Conservation (phyloP, 2,797 vertebrate genomes). For the Oryzias sinensis region DNA sequence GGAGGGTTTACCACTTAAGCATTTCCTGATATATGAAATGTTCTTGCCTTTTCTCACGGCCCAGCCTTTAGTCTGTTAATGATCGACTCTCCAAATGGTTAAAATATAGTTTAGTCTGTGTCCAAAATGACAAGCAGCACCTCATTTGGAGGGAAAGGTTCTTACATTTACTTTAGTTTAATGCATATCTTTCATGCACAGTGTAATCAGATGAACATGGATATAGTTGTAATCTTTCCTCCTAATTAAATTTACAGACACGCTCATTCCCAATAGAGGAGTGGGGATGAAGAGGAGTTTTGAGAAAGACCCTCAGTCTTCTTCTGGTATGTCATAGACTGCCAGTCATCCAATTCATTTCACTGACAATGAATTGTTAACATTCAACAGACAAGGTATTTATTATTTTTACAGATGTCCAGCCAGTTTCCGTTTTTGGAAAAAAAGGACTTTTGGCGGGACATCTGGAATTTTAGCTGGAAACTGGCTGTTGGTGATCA, state of each 20-base stretch:
- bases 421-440: constrained; percentile 29
- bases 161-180: constrained; percentile 21
- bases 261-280: constrained; percentile 34
- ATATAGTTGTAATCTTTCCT: constrained; percentile 30
- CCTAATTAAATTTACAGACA: constrained; percentile 53
- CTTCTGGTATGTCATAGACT: constrained; percentile 27
- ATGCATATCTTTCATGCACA: constrained; percentile 8
- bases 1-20: not conserved
- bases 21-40: not conserved
- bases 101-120: constrained; percentile 41
- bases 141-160: constrained; percentile 40
- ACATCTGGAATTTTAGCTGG: constrained; percentile 43
- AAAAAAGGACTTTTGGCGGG: constrained; percentile 9
- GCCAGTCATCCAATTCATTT: constrained; percentile 50
- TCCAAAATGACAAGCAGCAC: constrained; percentile 37
- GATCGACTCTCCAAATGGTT: constrained; percentile 54
- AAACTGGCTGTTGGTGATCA: constrained; percentile 42
- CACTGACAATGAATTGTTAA: constrained; percentile 50
- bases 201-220: constrained; percentile 27
- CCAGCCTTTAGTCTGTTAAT: constrained; percentile 30
- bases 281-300: constrained; percentile 27
- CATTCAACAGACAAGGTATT: constrained; percentile 44
- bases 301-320: constrained; percentile 21
- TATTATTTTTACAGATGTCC: constrained; percentile 61
- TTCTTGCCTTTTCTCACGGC: constrained; percentile 17